Evolutionary conservation across 2,113 vertebrate species (phyloP).

Genomic region (Miniopterus natalensis): DNA sequence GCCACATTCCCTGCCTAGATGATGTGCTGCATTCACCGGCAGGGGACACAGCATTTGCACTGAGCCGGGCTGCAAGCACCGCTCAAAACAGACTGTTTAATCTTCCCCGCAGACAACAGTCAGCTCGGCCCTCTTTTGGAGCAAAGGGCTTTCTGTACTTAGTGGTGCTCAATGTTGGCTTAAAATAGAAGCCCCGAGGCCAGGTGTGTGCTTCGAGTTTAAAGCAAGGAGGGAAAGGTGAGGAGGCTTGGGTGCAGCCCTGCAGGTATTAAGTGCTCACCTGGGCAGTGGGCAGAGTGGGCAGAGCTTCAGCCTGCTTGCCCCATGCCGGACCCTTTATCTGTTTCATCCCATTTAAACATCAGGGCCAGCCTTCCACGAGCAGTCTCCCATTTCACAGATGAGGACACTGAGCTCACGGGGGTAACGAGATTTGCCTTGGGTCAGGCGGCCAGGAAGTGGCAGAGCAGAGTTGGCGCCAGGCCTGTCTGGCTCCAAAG

Average conservation of each 20-base stretch:
- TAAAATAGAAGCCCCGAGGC: constrained; percentile 62
- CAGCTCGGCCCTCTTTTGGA: constrained; percentile 34
- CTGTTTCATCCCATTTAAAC: not conserved
- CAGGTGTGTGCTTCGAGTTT: not conserved
- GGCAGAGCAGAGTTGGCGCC: not conserved
- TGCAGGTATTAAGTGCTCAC: rapidly evolving
- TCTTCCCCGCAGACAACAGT: not conserved
- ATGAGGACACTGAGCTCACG: not conserved
- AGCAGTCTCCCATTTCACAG: not conserved
- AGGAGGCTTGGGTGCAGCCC: not conserved
- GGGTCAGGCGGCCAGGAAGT: not conserved
- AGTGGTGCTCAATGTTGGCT: not conserved
- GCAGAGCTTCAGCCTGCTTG: rapidly evolving
- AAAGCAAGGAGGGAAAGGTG: not conserved
- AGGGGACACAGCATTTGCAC: not conserved
- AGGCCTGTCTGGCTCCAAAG: not conserved
- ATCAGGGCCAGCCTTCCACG: not conserved
- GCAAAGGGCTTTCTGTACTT: constrained; percentile 49
- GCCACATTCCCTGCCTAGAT: not conserved
- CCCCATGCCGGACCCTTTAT: not conserved
- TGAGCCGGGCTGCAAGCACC: not conserved
- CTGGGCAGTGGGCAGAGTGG: rapidly evolving
- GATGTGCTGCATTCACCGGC: not conserved
- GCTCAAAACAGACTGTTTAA: constrained; percentile 8
- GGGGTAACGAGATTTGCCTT: not conserved